These are phyloP conservation scores for Belonocnema kinseyi DNA, from an alignment of 1,140 invertebrate species.

Conservation along the genomic window DNA sequence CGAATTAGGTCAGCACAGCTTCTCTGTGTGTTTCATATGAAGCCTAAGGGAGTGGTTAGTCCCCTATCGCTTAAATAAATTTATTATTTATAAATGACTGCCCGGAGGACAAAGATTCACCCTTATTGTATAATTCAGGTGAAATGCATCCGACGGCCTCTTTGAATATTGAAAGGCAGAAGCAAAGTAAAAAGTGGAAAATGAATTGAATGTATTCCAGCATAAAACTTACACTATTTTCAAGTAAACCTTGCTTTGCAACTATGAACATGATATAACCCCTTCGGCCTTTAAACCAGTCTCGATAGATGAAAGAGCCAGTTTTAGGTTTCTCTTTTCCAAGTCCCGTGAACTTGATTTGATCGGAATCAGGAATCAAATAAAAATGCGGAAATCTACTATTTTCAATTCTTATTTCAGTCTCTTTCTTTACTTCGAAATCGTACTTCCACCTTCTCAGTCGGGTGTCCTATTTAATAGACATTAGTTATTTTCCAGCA, in stretches of 20 bases:
- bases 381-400: neutral
- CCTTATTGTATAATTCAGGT: neutral
- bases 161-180: neutral
- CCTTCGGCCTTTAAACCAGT: neutral
- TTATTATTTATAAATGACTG: slow-evolving; percentile 7
- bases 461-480: no score
- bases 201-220: neutral
- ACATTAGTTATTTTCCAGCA: no score
- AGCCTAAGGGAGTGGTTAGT: no score
- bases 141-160: neutral
- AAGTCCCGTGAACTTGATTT: slow-evolving; percentile 2
- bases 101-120: neutral
- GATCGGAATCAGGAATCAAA: slow-evolving; percentile 5
- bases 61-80: no score
- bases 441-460: no score
- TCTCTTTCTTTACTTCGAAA: no score
- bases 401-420: no score
- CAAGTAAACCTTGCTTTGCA: slow-evolving; percentile 20
- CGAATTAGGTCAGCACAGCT: no score
- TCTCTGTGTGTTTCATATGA: no score
- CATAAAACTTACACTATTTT: slow-evolving; percentile 3
- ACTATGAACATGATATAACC: neutral
- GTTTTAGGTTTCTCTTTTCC: slow-evolving; percentile 5
- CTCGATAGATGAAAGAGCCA: slow-evolving; percentile 13
- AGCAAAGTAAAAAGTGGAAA: neutral